Percentiles rank a stretch among this genome's conserved stretches.
Conservation (phyloP, 1,140 invertebrate genomes). For the Drosophila quadrilineata region DNA sequence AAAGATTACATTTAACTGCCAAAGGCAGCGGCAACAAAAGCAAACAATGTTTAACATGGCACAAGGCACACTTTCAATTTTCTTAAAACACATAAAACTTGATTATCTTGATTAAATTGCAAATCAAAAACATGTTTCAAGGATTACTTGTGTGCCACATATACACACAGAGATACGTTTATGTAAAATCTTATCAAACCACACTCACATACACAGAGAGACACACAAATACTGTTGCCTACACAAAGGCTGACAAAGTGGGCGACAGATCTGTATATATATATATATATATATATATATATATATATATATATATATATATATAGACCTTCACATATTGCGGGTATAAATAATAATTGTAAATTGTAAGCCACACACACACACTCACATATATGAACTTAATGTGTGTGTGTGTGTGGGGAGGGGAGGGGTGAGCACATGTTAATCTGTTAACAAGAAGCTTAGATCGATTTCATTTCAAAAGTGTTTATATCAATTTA, state of each 20-base stretch:
- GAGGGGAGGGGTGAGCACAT: slow-evolving; percentile 45
- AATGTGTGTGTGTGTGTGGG: slow-evolving; percentile 24
- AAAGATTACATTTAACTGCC: slow-evolving; percentile 53
- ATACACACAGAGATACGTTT: slow-evolving; percentile 12
- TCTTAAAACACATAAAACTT: slow-evolving; percentile 79
- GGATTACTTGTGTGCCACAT: slow-evolving; percentile 66
- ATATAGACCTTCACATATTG: slow-evolving; percentile 51
- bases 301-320: no score
- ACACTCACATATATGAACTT: not conserved
- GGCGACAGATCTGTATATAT: slow-evolving; percentile 24
- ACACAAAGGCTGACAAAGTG: slow-evolving; percentile 22
- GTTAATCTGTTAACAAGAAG: slow-evolving; percentile 79
- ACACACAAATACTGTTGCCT: slow-evolving; percentile 19
- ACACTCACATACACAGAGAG: slow-evolving; percentile 28
- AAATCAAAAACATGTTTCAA: slow-evolving; percentile 80
- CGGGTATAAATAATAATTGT: slow-evolving; percentile 74
- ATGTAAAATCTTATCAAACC: slow-evolving; percentile 55
- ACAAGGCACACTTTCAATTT: slow-evolving; percentile 75
- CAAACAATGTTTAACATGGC: slow-evolving; percentile 71
- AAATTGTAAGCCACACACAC: slow-evolving; percentile 50
- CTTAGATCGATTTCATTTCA: slow-evolving; percentile 78
- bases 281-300: slow-evolving; percentile 41
- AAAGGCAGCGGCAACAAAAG: slow-evolving; percentile 17
- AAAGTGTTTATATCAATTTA: slow-evolving; percentile 80
- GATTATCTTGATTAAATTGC: slow-evolving; percentile 80